These are phyloP conservation scores for Macrophya alboannulata DNA, from an alignment of 2,888 invertebrate genomes.

Conservation along the genomic window DNA sequence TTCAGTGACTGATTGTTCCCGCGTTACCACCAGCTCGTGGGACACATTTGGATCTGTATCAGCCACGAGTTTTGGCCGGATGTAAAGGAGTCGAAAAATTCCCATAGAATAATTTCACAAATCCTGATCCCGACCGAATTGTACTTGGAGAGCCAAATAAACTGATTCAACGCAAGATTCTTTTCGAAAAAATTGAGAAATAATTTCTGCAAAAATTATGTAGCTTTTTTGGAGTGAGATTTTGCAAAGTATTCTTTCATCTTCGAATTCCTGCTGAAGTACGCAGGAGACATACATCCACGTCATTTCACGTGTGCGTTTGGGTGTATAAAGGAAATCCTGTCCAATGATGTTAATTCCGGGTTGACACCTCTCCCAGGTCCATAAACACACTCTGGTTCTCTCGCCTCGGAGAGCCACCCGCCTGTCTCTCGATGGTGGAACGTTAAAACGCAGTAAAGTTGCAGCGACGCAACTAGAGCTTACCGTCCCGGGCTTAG, in stretches of 20 bases:
- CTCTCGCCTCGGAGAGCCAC: constrained; percentile 20
- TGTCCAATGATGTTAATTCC: constrained; percentile 38
- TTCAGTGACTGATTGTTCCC: constrained; percentile 47
- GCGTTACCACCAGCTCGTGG: constrained; percentile 34
- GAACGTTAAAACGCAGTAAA: constrained; percentile 61
- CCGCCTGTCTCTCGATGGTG: constrained; percentile 26
- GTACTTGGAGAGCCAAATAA: neutral
- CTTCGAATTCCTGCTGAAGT: neutral
- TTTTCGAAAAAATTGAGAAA: neutral
- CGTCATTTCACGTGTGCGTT: neutral
- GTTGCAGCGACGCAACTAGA: constrained; percentile 55
- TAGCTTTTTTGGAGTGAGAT: no score
- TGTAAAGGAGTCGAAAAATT: neutral
- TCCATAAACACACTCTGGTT: constrained; percentile 23
- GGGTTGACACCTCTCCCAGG: constrained; percentile 33
- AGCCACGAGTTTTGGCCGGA: neutral
- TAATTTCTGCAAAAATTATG: neutral
- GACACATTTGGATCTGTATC: constrained; percentile 38
- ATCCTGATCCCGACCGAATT: neutral
- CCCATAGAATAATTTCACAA: neutral
- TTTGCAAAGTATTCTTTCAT: neutral
- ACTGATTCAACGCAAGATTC: no score
- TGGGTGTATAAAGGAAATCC: constrained; percentile 16
- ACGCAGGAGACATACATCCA: neutral
- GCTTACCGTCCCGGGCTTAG: constrained; percentile 59